Conservation (phyloP, 2,888 invertebrate species). For the Anarsia innoxiella region DNA sequence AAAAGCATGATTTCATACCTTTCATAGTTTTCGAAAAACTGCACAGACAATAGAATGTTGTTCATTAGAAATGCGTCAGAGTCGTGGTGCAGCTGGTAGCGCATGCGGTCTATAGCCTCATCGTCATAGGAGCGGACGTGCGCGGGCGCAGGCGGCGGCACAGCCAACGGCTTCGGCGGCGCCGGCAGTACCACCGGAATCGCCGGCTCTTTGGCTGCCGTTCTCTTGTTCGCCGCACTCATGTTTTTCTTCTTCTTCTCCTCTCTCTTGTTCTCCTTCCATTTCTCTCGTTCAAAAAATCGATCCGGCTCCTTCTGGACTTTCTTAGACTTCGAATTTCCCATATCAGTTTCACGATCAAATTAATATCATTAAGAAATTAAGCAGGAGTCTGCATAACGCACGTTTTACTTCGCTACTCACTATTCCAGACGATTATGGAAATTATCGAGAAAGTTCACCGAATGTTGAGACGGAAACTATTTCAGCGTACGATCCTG, state of each 20-base stretch:
- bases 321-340: conserved; percentile 59
- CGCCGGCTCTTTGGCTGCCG: conserved; percentile 37
- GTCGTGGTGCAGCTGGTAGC: conserved; percentile 75
- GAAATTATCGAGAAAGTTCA: too few species aligned
- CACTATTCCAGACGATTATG: too few species aligned
- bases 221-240: conserved; percentile 38
- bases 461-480: too few species aligned
- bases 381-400: neutral
- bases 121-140: conserved; percentile 64
- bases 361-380: neutral
- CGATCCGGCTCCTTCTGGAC: conserved; percentile 53
- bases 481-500: conserved; percentile 18
- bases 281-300: conserved; percentile 56
- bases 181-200: conserved; percentile 27
- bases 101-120: conserved; percentile 72
- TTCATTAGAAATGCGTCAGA: conserved; percentile 84
- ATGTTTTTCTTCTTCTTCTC: conserved; percentile 43
- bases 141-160: conserved; percentile 35
- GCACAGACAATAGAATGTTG: conserved; percentile 82
- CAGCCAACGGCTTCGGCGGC: conserved; percentile 27
- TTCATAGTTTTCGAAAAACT: conserved; percentile 87
- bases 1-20: conserved; percentile 75
- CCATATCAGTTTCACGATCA: conserved; percentile 35
- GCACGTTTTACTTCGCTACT: too few species aligned
- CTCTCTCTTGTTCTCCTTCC: conserved; percentile 50